Evolutionary conservation across 2,888 invertebrate species (phyloP).

Genomic region (Eudasyphora cyanicolor): DNA sequence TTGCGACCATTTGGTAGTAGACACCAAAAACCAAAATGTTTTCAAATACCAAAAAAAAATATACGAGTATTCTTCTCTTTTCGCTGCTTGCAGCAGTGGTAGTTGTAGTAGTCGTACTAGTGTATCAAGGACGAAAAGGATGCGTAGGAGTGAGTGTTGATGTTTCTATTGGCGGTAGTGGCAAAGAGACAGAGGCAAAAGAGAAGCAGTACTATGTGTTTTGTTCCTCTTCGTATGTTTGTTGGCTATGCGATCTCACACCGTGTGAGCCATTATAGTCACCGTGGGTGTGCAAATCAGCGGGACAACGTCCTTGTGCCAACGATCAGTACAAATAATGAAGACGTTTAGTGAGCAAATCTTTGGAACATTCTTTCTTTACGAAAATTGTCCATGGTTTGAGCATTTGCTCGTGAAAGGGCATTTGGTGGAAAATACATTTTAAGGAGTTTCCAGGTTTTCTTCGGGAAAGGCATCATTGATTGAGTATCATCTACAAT

Average conservation of each 20-base stretch:
- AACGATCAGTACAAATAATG: conserved; percentile 55
- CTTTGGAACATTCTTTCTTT: conserved; percentile 23
- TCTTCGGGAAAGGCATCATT: too few relatives aligned
- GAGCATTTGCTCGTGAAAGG: not conserved
- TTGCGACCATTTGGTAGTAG: conserved; percentile 65
- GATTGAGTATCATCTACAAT: too few relatives aligned
- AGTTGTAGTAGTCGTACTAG: not conserved
- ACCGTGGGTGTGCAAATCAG: conserved; percentile 56
- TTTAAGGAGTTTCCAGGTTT: too few relatives aligned
- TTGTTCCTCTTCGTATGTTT: too few relatives aligned
- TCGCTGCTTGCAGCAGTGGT: conserved; percentile 14
- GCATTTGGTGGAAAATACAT: too few relatives aligned
- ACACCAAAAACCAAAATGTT: conserved; percentile 65
- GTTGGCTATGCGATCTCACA: conserved; percentile 36
- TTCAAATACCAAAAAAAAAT: conserved; percentile 65
- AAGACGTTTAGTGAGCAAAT: conserved; percentile 39
- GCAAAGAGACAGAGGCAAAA: conserved; percentile 26
- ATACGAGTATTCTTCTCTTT: not conserved
- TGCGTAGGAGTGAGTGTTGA: not conserved
- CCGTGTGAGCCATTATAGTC: conserved; percentile 60
- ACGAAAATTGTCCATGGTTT: not conserved
- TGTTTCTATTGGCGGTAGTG: not conserved
- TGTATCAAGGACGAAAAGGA: not conserved
- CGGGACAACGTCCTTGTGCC: conserved; percentile 64
- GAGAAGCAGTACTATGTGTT: conserved; percentile 34